phyloP scores from a whole-genome alignment of 2,113 vertebrate species.

The Labeo catla region DNA sequence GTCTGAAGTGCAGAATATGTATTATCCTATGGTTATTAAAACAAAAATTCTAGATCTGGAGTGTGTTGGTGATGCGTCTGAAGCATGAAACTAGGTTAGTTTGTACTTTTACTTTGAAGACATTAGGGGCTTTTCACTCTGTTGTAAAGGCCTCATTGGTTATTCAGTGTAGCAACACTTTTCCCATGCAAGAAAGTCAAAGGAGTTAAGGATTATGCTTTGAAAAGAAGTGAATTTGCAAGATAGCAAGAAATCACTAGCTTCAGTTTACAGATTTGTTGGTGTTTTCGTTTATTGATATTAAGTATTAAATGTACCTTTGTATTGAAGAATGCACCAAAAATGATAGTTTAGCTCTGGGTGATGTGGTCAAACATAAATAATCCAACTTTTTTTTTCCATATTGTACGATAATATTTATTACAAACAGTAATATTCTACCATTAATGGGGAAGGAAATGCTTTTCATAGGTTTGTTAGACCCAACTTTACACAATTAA shows the following conservation, averaged over 20 bases:
- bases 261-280: not conserved
- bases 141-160: conserved; percentile 9
- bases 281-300: not conserved
- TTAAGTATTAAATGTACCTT: not conserved
- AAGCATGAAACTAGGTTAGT: conserved; percentile 5
- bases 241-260: not conserved
- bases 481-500: too few relatives aligned
- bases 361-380: too few relatives aligned
- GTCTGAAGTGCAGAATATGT: not conserved
- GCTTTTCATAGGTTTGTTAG: too few relatives aligned
- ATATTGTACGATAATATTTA: too few relatives aligned
- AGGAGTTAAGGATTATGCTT: not conserved
- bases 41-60: not conserved
- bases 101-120: not conserved
- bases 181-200: conserved; percentile 6
- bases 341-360: too few relatives aligned
- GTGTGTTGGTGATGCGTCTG: not conserved
- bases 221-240: not conserved
- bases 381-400: too few relatives aligned
- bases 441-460: too few relatives aligned
- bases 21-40: not conserved
- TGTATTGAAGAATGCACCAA: not conserved
- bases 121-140: conserved; percentile 9
- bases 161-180: conserved; percentile 3
- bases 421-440: too few relatives aligned